Base-by-base conservation (phyloP, 2,113 vertebrate genomes). In the Nothoprocta perdicaria region DNA sequence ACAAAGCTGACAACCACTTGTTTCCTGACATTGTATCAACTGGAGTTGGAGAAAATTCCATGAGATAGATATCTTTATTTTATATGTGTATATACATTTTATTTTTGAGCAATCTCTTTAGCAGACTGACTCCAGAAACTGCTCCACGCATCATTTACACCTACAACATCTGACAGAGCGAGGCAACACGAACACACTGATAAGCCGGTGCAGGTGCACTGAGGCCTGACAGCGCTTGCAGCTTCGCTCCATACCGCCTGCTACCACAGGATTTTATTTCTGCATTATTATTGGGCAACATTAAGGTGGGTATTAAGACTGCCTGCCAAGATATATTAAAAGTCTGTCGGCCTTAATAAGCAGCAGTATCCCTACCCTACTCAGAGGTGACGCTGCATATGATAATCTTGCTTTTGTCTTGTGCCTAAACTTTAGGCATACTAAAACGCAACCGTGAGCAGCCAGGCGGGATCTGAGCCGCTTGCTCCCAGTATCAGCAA, bases 251-350 rank as follows among this genome's bases (percentile, higher is more conserved):
- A 88, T 85, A 72, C 91, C 86, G 94, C 92, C 85, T 95, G 93
- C 90, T 93, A 88, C 87, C 88, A 60, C 61, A 78, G 86, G 76
- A 55, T 92, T 95, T 95, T 84, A 91, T 88, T 95, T 83, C 93
- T 92, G 92, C 69, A 31, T 95, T 90, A 91, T 92, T 92, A 91
- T 9, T 90, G 93, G 92, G 82, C 88, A 94, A 77, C 2, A 9
- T 61, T 63, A 71, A 95, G 88, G 88, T 95, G 82, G 85, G 76
- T 92, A 91, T 86, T 92, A 82, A 80, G 80, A 89, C 52, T 45
- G 80, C 73, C 92, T 92, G 95, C 90, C 92, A 92, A 95, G 93
- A 92, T 52, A 95, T 95, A 96, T 91, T 89, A 95, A 95, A 95
- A 76, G 46, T 89, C 91, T 74, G 1, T 73, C 15, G 65, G 88